phyloP scores from a whole-genome alignment of 2,113 vertebrate species.

The Megaleporinus macrocephalus region DNA sequence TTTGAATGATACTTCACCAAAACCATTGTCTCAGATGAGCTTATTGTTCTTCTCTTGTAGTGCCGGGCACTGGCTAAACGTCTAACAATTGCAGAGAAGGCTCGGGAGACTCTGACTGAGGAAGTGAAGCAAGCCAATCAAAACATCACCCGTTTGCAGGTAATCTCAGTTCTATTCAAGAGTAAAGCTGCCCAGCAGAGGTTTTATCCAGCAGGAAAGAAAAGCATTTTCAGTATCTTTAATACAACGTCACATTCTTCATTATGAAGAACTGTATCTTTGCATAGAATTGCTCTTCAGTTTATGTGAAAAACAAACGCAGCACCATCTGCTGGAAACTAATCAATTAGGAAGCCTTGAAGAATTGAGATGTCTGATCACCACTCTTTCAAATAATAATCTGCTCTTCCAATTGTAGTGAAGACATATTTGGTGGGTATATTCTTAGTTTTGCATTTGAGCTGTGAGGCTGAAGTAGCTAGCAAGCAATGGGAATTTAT shows the following conservation, averaged over 20 bases:
- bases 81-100: slow-evolving; percentile 89
- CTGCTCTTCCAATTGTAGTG: too few species aligned
- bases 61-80: slow-evolving; percentile 95
- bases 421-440: too few species aligned
- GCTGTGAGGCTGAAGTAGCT: too few species aligned
- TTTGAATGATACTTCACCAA: too few species aligned
- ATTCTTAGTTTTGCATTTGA: too few species aligned
- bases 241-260: too few species aligned
- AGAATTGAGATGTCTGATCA: too few species aligned
- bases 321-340: too few species aligned
- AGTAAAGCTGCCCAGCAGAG: background rate
- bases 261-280: background rate
- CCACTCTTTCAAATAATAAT: too few species aligned
- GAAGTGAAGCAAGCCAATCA: slow-evolving; percentile 87
- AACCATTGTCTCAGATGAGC: background rate
- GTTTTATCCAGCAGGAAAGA: background rate
- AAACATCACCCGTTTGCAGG: slow-evolving; percentile 92
- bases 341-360: background rate
- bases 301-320: background rate
- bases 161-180: slow-evolving; percentile 52
- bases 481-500: too few species aligned
- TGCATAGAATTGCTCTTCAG: background rate
- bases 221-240: too few species aligned
- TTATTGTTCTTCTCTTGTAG: slow-evolving; percentile 66
- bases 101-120: slow-evolving; percentile 82